A percentile compares a stretch with the other conserved stretches of the same genome.
phyloP scores from a whole-genome alignment of 1,140 invertebrate genomes.

The Babylonia areolata region DNA sequence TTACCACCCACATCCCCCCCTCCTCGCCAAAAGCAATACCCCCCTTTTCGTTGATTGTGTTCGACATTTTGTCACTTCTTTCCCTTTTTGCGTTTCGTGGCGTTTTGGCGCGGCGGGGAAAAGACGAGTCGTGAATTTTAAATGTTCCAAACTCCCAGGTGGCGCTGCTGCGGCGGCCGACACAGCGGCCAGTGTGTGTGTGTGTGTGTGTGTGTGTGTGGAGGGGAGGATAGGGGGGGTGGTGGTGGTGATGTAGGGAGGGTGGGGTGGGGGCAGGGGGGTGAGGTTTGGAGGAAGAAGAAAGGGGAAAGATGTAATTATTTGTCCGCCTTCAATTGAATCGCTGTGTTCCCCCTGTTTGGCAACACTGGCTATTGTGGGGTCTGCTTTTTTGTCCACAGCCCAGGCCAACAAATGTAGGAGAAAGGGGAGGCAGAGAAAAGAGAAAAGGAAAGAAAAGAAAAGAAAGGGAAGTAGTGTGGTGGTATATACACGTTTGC shows the following conservation, averaged over 20 bases:
- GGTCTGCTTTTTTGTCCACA: not conserved
- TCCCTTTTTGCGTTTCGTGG: slow-evolving; percentile 19
- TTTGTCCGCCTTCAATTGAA: slow-evolving; percentile 28
- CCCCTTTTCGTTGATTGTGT: not conserved
- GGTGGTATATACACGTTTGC: no score
- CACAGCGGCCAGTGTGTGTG: no score
- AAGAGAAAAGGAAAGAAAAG: not conserved
- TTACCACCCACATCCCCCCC: no score
- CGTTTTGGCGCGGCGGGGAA: not conserved
- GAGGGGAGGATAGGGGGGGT: no score
- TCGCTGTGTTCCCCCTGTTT: slow-evolving; percentile 31
- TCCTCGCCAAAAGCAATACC: no score
- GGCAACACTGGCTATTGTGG: slow-evolving; percentile 32
- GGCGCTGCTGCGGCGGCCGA: not conserved
- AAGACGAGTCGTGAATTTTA: slow-evolving; percentile 34
- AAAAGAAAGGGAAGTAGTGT: not conserved
- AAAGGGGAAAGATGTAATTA: slow-evolving; percentile 31
- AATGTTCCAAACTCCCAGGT: slow-evolving; percentile 28
- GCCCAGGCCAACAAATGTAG: not conserved
- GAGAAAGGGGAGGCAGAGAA: not conserved
- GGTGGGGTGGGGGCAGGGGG: no score
- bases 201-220: no score
- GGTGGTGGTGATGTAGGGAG: no score
- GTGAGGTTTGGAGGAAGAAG: not conserved
- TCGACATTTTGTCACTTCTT: slow-evolving; percentile 20